phyloP scores from a whole-genome alignment of 2,888 invertebrate genomes.

The Plebejus anna region DNA sequence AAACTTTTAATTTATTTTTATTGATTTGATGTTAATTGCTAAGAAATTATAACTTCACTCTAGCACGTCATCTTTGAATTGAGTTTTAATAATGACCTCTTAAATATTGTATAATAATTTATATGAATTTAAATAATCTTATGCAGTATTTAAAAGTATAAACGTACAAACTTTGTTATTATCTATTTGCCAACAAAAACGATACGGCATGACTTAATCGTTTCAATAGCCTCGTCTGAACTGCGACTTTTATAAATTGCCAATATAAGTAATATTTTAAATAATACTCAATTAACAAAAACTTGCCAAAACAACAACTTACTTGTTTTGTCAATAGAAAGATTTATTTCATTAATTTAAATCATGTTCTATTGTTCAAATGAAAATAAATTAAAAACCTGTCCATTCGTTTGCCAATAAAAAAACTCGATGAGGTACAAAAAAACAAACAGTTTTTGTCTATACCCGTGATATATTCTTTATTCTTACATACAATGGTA shows the following conservation, averaged over 20 bases:
- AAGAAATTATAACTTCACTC: neutral
- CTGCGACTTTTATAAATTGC: neutral
- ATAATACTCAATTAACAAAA: neutral
- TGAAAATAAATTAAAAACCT: neutral
- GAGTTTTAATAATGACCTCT: too few species aligned
- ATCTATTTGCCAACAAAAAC: too few species aligned
- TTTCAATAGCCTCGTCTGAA: neutral
- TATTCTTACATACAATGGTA: neutral
- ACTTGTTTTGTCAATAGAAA: neutral
- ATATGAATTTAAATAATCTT: too few species aligned
- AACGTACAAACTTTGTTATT: too few species aligned
- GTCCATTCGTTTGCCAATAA: neutral
- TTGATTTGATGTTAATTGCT: neutral
- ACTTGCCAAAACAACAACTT: neutral
- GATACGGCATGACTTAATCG: neutral
- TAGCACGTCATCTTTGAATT: neutral
- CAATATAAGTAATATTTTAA: neutral
- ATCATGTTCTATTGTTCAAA: neutral
- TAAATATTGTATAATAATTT: too few species aligned
- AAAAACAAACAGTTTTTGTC: neutral
- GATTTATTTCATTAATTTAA: neutral
- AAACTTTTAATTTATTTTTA: too few species aligned
- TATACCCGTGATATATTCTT: neutral
- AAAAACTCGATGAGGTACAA: neutral
- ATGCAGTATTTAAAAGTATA: too few species aligned